These are phyloP conservation scores for Lycocerus yunnanus DNA, from an alignment of 2,888 invertebrate species.

Conservation along the genomic window DNA sequence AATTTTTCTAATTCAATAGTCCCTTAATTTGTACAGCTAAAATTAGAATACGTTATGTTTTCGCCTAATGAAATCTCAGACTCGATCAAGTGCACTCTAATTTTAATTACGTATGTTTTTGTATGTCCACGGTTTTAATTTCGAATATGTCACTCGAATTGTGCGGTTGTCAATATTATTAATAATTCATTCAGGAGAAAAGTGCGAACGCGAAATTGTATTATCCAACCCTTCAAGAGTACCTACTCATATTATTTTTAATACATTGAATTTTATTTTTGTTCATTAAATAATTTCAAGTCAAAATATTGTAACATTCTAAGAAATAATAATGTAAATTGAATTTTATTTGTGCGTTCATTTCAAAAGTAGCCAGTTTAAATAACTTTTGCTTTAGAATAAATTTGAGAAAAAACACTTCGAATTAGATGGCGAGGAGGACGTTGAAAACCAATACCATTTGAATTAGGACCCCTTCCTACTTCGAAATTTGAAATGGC, in stretches of 20 bases:
- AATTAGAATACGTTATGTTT: neutral
- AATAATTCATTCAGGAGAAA: neutral
- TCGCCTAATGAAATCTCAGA: neutral
- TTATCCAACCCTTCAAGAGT: neutral
- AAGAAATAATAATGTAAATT: too few relatives aligned
- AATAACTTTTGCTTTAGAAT: too few relatives aligned
- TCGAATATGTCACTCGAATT: neutral
- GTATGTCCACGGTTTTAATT: neutral
- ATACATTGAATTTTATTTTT: neutral
- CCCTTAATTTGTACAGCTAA: neutral
- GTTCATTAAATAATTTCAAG: neutral
- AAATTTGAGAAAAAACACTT: too few relatives aligned
- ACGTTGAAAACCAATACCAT: too few relatives aligned
- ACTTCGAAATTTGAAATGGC: too few relatives aligned
- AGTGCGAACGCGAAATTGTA: neutral
- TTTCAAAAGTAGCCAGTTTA: too few relatives aligned
- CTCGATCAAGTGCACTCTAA: neutral
- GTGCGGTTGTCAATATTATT: neutral
- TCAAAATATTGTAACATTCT: too few relatives aligned
- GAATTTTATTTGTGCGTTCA: too few relatives aligned
- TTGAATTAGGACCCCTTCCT: too few relatives aligned
- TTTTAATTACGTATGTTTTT: neutral
- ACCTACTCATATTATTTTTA: neutral
- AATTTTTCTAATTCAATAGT: too few relatives aligned
- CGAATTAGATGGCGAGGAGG: too few relatives aligned